Evolutionary conservation across 2,113 vertebrate genomes (phyloP).

Genomic region (Mormoops blainvillei): DNA sequence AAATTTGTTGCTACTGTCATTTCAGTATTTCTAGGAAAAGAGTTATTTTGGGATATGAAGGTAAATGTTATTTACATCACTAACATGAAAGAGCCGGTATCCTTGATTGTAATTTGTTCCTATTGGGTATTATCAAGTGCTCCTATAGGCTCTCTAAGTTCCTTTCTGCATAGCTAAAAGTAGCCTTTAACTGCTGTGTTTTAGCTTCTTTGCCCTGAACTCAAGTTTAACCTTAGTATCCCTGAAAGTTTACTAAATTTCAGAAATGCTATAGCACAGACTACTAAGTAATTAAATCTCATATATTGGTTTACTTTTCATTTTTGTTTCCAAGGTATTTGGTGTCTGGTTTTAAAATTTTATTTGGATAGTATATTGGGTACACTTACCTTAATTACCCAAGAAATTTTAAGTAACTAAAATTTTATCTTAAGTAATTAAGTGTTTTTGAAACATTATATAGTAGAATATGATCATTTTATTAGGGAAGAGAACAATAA

Average conservation of each 20-base stretch:
- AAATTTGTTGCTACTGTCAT: not conserved
- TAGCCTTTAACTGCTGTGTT: not conserved
- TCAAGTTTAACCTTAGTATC: not conserved
- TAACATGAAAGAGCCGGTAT: not conserved
- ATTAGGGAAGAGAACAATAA: not conserved
- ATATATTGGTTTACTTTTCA: not conserved
- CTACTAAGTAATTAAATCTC: not conserved
- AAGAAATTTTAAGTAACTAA: not conserved
- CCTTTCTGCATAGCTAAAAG: not conserved
- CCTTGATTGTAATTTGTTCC: not conserved
- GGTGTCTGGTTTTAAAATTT: not conserved
- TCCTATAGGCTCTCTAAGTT: not conserved
- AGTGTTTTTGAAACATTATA: not conserved
- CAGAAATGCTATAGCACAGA: not conserved
- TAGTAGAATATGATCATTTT: not conserved
- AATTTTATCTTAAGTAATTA: not conserved
- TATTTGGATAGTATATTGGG: not conserved
- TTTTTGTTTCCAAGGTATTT: not conserved
- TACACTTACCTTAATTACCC: not conserved
- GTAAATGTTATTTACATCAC: not conserved
- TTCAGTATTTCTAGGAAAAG: not conserved
- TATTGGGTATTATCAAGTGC: not conserved
- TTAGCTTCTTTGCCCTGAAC: not conserved
- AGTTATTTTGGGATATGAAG: not conserved
- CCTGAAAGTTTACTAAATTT: not conserved